Evolutionary conservation across 2,888 invertebrate species (phyloP).

Genomic region (Polietes domitor): DNA sequence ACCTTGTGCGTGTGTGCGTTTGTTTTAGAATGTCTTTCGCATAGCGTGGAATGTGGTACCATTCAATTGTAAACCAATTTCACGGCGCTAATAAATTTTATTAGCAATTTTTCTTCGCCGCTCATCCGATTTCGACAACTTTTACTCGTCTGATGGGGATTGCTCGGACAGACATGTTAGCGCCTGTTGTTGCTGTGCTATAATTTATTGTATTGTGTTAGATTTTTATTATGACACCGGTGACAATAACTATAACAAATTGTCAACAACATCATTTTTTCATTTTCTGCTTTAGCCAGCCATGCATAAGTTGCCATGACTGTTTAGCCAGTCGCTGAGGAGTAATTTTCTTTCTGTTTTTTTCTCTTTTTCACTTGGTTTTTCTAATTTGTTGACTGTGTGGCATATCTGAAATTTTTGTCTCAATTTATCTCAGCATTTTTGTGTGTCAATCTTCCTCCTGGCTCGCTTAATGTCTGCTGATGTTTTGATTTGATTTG

Average conservation of each 20-base stretch:
- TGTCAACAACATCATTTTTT: conserved; percentile 50
- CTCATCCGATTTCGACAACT: background rate
- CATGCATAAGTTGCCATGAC: background rate
- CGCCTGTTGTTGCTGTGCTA: background rate
- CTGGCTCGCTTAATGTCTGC: conserved; percentile 6
- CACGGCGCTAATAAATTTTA: conserved; percentile 51
- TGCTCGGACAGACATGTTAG: background rate
- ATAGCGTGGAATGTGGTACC: conserved; percentile 36
- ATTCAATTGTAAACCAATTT: conserved; percentile 39
- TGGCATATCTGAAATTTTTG: conserved; percentile 58
- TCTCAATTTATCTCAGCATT: conserved; percentile 56
- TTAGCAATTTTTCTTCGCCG: conserved; percentile 36
- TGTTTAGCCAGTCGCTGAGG: background rate
- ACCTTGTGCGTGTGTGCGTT: background rate
- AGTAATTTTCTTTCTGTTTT: background rate
- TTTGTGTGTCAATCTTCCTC: conserved; percentile 49
- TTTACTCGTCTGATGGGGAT: conserved; percentile 2
- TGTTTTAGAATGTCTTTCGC: conserved; percentile 34
- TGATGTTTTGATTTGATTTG: conserved; percentile 58
- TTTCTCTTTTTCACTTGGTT: conserved; percentile 1
- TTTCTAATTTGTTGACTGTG: conserved; percentile 44
- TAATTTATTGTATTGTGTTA: conserved; percentile 32
- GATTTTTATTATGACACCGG: conserved; percentile 59
- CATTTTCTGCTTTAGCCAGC: background rate
- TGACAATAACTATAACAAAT: conserved; percentile 61